These are phyloP conservation scores for Acheta domesticus DNA, from an alignment of 2,888 invertebrate genomes.

Conservation along the genomic window DNA sequence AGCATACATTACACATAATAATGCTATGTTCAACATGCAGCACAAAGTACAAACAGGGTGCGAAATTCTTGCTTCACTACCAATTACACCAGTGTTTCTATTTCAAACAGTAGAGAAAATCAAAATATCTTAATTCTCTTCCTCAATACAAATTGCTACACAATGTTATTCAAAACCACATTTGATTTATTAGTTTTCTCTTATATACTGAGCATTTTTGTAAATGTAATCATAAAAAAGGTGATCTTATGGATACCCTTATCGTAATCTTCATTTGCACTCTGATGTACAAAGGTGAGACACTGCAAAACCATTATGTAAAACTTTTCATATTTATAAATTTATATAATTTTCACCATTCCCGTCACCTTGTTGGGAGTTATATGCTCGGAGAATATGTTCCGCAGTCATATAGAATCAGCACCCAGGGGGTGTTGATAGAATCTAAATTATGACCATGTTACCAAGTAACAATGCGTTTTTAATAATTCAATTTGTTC, in stretches of 20 bases:
- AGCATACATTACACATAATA: neutral
- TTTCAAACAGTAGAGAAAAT: neutral
- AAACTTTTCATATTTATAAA: no score
- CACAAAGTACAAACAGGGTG: neutral
- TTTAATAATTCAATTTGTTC: no score
- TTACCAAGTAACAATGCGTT: no score
- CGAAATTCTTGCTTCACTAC: neutral
- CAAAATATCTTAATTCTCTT: neutral
- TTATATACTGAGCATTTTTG: neutral
- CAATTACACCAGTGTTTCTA: neutral
- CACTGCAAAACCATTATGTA: no score
- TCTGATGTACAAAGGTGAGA: neutral
- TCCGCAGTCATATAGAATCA: no score
- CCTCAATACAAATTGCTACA: neutral
- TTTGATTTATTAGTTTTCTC: no score
- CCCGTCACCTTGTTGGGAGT: no score
- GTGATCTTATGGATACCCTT: neutral
- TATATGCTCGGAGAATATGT: no score
- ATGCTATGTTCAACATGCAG: neutral
- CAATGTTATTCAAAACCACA: neutral
- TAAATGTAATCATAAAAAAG: slow-evolving; percentile 20
- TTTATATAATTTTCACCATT: no score
- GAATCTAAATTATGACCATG: no score
- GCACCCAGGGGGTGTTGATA: no score
- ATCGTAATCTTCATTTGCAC: neutral